Base-by-base conservation (phyloP, 2,113 vertebrate genomes). In the Solea solea region DNA sequence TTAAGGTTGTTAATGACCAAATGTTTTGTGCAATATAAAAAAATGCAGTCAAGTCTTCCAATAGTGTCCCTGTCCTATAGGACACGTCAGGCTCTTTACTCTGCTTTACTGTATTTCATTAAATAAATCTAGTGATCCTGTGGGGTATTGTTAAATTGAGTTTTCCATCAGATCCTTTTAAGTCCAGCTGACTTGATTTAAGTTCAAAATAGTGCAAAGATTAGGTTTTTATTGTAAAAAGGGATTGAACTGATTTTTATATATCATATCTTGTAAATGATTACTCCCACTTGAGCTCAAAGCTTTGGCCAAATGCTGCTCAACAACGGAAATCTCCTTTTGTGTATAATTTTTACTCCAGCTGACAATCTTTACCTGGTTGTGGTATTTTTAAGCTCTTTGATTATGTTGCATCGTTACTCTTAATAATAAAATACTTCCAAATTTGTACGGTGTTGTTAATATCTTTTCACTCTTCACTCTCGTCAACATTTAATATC, bases 1-100 rank as follows among this genome's bases (percentile, higher is more conserved):
- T 56, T 69, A 34, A 51, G n/a, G 71, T 78, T 83, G 64, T 58
- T 57, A 49, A 80, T 72, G 86, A 86, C 84, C 84, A 89, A 87
- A 88, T 77, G 59, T 74, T 76, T 75, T 78, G 69, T 91, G 86
- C 89, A 89, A 88, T 89, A 85, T 40, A 44, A 69, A 21, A 21
- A 61, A 57, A 61, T 54, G 51, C 71, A 76, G 39, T 69, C 9
- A 4, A 21, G n/a, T 82, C 44, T 74, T 75, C 49, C 39, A 60
- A 12, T 46, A 66, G 15, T 49, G 61, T 64, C 65, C 28, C 50
- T 49, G 57, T 25, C 51, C 21, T 21, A 71, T 74, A 69, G 56
- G 28, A 48, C 27, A 46, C 11, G 1, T 74, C 34, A 49, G 14
- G 25, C 55, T 42, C 69, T 77, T 3, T n/a, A 51, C 55, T n/a